Conservation (phyloP, 2,113 vertebrate species). For the Cariama cristata region DNA sequence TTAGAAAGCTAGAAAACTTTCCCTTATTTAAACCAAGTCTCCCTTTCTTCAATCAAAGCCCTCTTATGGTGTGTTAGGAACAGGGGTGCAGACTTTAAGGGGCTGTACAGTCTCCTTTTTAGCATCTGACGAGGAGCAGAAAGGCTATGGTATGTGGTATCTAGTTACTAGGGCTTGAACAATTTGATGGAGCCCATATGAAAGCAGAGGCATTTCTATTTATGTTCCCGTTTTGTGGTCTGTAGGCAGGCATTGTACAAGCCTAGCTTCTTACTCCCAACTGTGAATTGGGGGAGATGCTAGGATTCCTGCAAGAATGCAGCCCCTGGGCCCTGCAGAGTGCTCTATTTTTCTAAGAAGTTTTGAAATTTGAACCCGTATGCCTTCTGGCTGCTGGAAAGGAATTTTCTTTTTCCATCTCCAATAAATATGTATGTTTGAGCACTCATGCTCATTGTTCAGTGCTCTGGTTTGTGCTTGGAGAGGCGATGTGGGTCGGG, state of each 20-base stretch:
- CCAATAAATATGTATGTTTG: neutral
- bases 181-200: neutral
- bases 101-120: neutral
- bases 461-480: neutral
- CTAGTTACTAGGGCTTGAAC: neutral
- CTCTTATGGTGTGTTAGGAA: rapidly evolving
- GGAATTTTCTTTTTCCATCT: slow-evolving; percentile 2
- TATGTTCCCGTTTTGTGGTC: neutral
- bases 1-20: neutral
- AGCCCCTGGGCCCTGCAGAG: neutral
- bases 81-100: neutral
- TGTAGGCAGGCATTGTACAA: rapidly evolving
- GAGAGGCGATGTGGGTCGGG: neutral
- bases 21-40: neutral
- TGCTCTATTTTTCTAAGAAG: neutral
- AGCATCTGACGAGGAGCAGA: neutral
- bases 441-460: neutral
- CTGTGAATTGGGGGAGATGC: neutral
- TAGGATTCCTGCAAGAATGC: neutral
- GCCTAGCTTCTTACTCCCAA: neutral
- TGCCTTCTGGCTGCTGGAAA: slow-evolving; percentile 15
- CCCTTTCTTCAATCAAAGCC: rapidly evolving
- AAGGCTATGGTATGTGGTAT: neutral
- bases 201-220: neutral
- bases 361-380: neutral